phyloP scores from a whole-genome alignment of 37 sponge, comb jelly and placozoan species.

The Tethya wilhelma region DNA sequence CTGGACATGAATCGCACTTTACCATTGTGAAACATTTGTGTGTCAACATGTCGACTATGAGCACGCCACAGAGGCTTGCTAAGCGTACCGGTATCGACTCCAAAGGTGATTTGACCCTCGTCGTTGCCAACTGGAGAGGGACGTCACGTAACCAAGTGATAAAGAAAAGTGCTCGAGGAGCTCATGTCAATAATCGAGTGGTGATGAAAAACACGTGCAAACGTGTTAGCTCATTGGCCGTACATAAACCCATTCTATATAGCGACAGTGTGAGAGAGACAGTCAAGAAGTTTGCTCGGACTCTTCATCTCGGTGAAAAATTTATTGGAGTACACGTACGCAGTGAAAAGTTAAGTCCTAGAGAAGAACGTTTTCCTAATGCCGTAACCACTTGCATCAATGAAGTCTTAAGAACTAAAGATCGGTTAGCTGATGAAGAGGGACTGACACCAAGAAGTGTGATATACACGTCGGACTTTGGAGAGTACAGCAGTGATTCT shows the following conservation, averaged over 20 bases:
- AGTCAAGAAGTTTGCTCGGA: neutral
- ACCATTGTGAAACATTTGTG: constrained; percentile 28
- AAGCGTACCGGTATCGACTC: neutral
- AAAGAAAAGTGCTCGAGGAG: constrained; percentile 27
- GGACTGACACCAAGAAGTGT: neutral
- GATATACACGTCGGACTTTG: constrained; percentile 32
- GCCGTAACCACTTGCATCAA: constrained; percentile 15
- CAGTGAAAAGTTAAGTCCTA: constrained; percentile 52
- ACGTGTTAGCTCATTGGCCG: no score
- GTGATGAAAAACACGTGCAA: neutral
- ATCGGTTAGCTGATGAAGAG: neutral
- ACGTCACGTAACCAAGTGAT: neutral
- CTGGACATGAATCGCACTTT: constrained; percentile 1
- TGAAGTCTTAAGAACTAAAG: neutral
- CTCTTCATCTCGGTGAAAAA: neutral
- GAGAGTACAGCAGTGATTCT: constrained; percentile 38
- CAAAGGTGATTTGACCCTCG: constrained; percentile 1
- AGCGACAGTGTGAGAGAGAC: neutral
- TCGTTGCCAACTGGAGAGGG: constrained; percentile 58
- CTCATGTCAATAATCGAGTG: constrained; percentile 22
- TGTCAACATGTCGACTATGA: constrained; percentile 19
- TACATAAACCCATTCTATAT: neutral
- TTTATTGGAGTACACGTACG: constrained; percentile 47
- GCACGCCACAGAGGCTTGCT: constrained; percentile 1
- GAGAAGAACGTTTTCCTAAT: constrained; percentile 20